Conservation (phyloP, 1,140 invertebrate genomes). For the Drosophila quadrilineata region DNA sequence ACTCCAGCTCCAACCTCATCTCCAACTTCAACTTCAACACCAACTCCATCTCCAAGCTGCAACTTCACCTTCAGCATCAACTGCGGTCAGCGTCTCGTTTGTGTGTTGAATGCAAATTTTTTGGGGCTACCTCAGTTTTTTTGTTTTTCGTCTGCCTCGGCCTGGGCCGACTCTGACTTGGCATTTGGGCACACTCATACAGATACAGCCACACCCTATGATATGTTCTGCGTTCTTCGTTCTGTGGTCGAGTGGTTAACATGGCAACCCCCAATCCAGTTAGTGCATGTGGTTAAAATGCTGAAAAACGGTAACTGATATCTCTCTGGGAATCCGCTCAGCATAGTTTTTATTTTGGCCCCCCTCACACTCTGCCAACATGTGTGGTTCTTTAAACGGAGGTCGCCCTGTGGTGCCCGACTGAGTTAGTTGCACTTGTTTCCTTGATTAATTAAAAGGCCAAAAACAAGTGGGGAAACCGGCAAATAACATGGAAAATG, state of each 20-base stretch:
- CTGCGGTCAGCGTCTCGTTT: conserved; percentile 66
- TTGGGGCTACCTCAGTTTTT: conserved; percentile 62
- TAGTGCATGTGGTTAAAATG: conserved; percentile 38
- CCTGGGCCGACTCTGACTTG: conserved; percentile 25
- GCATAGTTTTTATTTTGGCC: conserved; percentile 15
- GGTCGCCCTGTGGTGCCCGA: conserved; percentile 13
- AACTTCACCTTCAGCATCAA: conserved; percentile 9
- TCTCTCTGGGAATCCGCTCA: conserved; percentile 27
- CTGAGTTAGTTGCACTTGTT: conserved; percentile 68
- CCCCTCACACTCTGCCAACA: not conserved
- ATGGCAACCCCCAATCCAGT: conserved; percentile 40
- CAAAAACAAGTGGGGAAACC: conserved; percentile 1
- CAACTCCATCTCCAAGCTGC: conserved; percentile 17
- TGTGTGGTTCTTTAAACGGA: not conserved
- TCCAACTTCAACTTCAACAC: not conserved
- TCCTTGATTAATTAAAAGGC: conserved; percentile 72
- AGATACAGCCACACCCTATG: not conserved
- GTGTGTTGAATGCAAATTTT: conserved; percentile 79
- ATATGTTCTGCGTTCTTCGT: conserved; percentile 1
- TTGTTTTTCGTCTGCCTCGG: conserved; percentile 21
- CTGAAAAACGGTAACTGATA: conserved; percentile 58
- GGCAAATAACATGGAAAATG: conserved; percentile 9
- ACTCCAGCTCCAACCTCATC: conserved; percentile 12
- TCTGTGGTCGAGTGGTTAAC: conserved; percentile 27
- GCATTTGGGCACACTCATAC: conserved; percentile 35